Evolutionary conservation across 2,113 vertebrate genomes (phyloP).

Genomic region (Polypterus senegalus): DNA sequence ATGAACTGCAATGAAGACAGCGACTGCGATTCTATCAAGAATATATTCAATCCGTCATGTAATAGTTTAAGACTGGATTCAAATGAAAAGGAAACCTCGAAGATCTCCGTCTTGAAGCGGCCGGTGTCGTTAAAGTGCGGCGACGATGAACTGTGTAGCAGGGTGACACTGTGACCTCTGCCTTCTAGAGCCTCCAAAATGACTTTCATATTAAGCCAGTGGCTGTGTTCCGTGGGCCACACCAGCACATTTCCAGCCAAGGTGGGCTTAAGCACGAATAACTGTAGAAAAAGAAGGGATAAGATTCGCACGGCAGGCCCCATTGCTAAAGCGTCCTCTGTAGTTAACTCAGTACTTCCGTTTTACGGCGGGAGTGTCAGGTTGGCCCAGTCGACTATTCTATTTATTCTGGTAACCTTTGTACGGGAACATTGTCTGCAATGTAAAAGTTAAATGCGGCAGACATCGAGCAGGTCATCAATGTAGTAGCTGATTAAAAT

Average conservation of each 20-base stretch:
- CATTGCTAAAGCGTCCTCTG: too few species aligned
- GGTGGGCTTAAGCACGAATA: neutral
- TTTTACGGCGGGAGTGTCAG: too few species aligned
- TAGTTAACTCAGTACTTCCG: too few species aligned
- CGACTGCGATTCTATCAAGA: slow-evolving; percentile 39
- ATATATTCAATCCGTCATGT: slow-evolving; percentile 31
- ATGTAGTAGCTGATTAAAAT: too few species aligned
- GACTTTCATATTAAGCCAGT: slow-evolving; percentile 58
- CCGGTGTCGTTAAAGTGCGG: slow-evolving; percentile 35
- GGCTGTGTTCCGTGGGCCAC: slow-evolving; percentile 58
- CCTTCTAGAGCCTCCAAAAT: slow-evolving; percentile 42
- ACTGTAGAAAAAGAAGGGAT: too few species aligned
- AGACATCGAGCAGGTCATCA: too few species aligned
- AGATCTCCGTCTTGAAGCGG: slow-evolving; percentile 19
- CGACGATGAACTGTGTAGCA: slow-evolving; percentile 35
- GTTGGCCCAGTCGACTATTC: too few species aligned
- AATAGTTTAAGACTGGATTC: slow-evolving; percentile 20
- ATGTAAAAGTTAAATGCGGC: too few species aligned
- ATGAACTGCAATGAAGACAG: slow-evolving; percentile 44
- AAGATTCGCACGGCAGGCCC: too few species aligned
- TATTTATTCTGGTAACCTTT: too few species aligned
- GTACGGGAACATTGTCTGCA: too few species aligned
- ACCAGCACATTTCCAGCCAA: slow-evolving; percentile 46
- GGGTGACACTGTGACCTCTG: slow-evolving; percentile 45
- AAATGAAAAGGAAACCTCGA: slow-evolving; percentile 31